phyloP scores from a whole-genome alignment of 2,113 vertebrate species.

The Xiphias gladius region DNA sequence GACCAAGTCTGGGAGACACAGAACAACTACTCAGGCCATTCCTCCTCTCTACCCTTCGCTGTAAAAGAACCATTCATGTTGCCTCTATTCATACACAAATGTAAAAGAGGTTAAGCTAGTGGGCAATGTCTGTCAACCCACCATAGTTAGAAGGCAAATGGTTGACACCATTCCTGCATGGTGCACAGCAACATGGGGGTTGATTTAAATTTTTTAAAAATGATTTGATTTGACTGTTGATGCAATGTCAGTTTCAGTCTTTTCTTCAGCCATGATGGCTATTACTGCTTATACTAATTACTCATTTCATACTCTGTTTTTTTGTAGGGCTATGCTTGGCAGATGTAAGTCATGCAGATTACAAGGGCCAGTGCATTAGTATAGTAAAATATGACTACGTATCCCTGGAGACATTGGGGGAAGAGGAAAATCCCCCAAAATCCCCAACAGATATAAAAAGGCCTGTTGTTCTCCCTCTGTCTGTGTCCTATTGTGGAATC shows the following conservation, averaged over 20 bases:
- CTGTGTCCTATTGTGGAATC: slow-evolving; percentile 61
- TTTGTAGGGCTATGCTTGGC: not conserved
- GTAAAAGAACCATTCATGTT: slow-evolving; percentile 76
- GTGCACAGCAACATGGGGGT: not conserved
- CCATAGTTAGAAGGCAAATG: slow-evolving; percentile 45
- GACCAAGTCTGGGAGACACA: slow-evolving; percentile 20
- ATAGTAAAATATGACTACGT: slow-evolving; percentile 31
- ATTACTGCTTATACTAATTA: not conserved
- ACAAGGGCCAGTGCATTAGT: not conserved
- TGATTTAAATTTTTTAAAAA: not conserved
- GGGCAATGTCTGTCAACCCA: slow-evolving; percentile 67
- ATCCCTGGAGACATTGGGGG: slow-evolving; percentile 47
- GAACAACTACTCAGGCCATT: slow-evolving; percentile 13
- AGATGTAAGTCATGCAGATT: slow-evolving; percentile 22
- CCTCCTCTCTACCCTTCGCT: slow-evolving; percentile 40
- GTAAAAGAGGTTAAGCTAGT: slow-evolving; percentile 68
- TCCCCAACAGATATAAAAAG: slow-evolving; percentile 53
- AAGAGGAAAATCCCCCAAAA: slow-evolving; percentile 51
- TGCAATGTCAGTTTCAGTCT: not conserved
- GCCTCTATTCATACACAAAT: slow-evolving; percentile 85
- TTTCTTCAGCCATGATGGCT: not conserved
- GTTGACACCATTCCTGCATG: slow-evolving; percentile 10
- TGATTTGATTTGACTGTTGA: not conserved
- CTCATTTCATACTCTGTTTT: not conserved
- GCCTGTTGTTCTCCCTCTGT: slow-evolving; percentile 63